phyloP scores from a whole-genome alignment of 2,888 invertebrate genomes.

The Heteromyza rotundicornis region DNA sequence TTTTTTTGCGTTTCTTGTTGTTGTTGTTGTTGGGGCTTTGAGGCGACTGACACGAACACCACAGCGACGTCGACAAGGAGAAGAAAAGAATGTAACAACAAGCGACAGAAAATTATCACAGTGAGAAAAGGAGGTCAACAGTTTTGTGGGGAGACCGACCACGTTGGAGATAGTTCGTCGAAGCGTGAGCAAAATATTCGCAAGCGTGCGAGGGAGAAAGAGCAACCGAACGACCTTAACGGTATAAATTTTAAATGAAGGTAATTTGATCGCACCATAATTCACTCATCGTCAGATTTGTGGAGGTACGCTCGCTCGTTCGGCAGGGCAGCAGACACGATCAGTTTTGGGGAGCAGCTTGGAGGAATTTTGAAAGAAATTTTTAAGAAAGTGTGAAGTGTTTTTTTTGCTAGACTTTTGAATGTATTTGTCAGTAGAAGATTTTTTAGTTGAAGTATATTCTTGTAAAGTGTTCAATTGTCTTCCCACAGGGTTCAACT shows the following conservation, averaged over 20 bases:
- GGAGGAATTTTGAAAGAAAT: too few relatives aligned
- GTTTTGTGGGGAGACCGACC: too few relatives aligned
- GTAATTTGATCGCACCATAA: slow-evolving; percentile 46
- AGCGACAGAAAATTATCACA: slow-evolving; percentile 22
- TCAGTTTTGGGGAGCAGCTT: too few relatives aligned
- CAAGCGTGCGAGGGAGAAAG: background rate
- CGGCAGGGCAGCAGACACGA: background rate
- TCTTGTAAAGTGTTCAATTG: too few relatives aligned
- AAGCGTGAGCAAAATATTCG: background rate
- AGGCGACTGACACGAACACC: too few relatives aligned
- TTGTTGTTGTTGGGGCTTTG: background rate
- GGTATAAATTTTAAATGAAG: slow-evolving; percentile 21
- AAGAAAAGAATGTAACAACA: slow-evolving; percentile 16
- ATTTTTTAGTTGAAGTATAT: too few relatives aligned
- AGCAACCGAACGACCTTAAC: slow-evolving; percentile 17
- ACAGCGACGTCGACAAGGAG: background rate
- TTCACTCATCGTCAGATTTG: slow-evolving; percentile 21
- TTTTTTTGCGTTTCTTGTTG: background rate
- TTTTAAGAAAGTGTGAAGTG: too few relatives aligned
- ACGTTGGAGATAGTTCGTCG: too few relatives aligned
- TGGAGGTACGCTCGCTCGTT: slow-evolving; percentile 10
- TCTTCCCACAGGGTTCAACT: too few relatives aligned
- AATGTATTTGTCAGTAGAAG: too few relatives aligned
- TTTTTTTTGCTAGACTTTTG: too few relatives aligned
- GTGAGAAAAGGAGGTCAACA: slow-evolving; percentile 2